Evolutionary conservation across 2,888 invertebrate genomes (phyloP).

Genomic region (Microplitis deprimator): DNA sequence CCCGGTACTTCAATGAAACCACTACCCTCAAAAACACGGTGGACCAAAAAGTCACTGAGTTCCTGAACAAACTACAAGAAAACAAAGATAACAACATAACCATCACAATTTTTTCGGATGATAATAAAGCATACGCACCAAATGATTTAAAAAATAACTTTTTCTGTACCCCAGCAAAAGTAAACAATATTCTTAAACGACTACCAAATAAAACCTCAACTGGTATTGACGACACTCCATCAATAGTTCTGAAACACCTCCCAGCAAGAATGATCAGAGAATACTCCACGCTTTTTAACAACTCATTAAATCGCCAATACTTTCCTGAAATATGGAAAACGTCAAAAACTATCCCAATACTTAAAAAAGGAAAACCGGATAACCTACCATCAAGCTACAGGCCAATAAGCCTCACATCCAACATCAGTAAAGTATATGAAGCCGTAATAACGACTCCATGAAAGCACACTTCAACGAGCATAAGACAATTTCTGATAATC

Average conservation of each 20-base stretch:
- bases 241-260: slow-evolving; percentile 42
- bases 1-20: slow-evolving; percentile 27
- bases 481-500: slow-evolving; percentile 33
- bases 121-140: not conserved
- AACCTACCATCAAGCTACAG: slow-evolving; percentile 40
- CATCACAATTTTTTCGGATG: not conserved
- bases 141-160: not conserved
- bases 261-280: slow-evolving; percentile 6
- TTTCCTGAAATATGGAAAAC: slow-evolving; percentile 42
- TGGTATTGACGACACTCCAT: slow-evolving; percentile 42
- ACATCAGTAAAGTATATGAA: slow-evolving; percentile 41
- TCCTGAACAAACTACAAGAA: slow-evolving; percentile 3
- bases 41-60: not conserved
- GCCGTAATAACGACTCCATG: slow-evolving; percentile 23
- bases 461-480: not conserved
- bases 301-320: slow-evolving; percentile 33
- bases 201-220: slow-evolving; percentile 45
- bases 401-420: slow-evolving; percentile 43
- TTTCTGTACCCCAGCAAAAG: not conserved
- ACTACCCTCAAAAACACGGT: not conserved
- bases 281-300: slow-evolving; percentile 38
- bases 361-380: slow-evolving; percentile 27
- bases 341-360: slow-evolving; percentile 37
- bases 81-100: not conserved
- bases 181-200: slow-evolving; percentile 21